Conservation (phyloP, 2,888 invertebrate species). For the Microctonus brassicae region DNA sequence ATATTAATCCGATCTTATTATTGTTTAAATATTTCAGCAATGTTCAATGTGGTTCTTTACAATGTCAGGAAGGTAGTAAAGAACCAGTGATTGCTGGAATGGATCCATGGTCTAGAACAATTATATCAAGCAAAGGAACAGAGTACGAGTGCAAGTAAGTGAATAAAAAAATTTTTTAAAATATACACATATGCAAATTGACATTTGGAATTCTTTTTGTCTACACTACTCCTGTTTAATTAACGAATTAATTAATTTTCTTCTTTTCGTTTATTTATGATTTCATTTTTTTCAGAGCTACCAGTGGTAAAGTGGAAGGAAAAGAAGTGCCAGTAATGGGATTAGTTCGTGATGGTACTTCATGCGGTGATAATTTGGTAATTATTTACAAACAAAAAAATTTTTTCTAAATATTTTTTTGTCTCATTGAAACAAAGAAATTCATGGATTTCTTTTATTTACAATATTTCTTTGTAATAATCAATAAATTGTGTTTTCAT, state of each 20-base stretch:
- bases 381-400: slow-evolving; percentile 33
- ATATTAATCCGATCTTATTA: slow-evolving; percentile 13
- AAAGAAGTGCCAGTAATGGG: slow-evolving; percentile 83
- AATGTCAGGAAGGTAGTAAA: slow-evolving; percentile 90
- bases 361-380: slow-evolving; percentile 90
- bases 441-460: too few relatives aligned
- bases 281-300: slow-evolving; percentile 74
- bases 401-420: too few relatives aligned
- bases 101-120: slow-evolving; percentile 88
- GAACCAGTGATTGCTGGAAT: slow-evolving; percentile 84
- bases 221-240: background rate
- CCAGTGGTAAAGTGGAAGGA: slow-evolving; percentile 78
- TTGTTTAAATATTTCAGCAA: slow-evolving; percentile 74
- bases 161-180: slow-evolving; percentile 54
- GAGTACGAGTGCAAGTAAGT: slow-evolving; percentile 98
- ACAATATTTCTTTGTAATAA: too few relatives aligned
- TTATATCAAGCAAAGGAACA: slow-evolving; percentile 87
- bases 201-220: too few relatives aligned
- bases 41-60: slow-evolving; percentile 93
- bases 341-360: slow-evolving; percentile 92
- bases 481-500: too few relatives aligned
- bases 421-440: too few relatives aligned
- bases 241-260: too few relatives aligned
- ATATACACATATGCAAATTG: too few relatives aligned
- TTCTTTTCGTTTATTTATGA: slow-evolving; percentile 3